These are phyloP conservation scores for Dipodomys merriami DNA, from an alignment of 2,113 vertebrate genomes.

Conservation along the genomic window DNA sequence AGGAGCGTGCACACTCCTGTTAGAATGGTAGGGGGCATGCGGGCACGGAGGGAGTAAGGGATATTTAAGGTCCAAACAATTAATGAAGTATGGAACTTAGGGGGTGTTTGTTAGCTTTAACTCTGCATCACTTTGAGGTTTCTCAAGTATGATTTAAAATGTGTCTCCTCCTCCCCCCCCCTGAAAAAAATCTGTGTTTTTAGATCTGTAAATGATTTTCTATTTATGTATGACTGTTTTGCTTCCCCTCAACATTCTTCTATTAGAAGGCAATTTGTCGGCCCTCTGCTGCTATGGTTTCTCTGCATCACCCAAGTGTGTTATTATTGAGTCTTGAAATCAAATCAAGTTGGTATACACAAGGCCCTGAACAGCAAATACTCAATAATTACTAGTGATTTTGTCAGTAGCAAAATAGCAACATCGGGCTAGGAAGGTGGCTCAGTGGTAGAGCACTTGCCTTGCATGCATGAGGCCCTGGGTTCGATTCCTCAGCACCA, in stretches of 20 bases:
- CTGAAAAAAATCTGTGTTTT: neutral
- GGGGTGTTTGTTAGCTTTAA: neutral
- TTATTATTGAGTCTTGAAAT: neutral
- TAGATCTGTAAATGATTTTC: conserved; percentile 21
- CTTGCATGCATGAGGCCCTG: too few relatives aligned
- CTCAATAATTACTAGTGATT: neutral
- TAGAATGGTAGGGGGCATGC: neutral
- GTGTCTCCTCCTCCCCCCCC: neutral
- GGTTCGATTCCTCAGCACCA: too few relatives aligned
- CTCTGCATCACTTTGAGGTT: neutral
- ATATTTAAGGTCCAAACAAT: neutral
- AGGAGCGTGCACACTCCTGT: neutral
- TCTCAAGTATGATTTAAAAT: neutral
- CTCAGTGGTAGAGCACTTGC: too few relatives aligned
- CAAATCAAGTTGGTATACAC: neutral
- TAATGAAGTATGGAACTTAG: neutral
- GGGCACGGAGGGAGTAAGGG: neutral
- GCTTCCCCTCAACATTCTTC: neutral
- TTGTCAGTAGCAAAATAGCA: neutral
- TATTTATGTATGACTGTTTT: neutral
- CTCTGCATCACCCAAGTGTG: neutral
- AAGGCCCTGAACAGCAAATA: neutral
- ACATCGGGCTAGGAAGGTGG: too few relatives aligned
- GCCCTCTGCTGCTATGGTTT: neutral
- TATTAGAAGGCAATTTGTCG: neutral